phyloP scores from a whole-genome alignment of 2,113 vertebrate species.

The Oryzias javanicus region DNA sequence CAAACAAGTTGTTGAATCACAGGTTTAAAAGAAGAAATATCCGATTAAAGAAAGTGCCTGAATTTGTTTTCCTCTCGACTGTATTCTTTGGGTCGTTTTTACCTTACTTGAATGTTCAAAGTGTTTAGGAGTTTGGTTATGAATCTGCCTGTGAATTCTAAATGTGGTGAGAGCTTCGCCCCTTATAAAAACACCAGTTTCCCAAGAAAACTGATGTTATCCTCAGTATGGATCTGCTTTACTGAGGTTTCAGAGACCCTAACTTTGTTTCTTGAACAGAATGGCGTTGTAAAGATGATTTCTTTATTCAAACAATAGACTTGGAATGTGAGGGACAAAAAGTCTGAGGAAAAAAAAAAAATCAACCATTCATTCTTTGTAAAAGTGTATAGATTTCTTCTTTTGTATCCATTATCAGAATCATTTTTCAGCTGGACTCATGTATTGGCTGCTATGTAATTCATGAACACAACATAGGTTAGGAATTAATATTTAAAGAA shows the following conservation, averaged over 20 bases:
- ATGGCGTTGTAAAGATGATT: slow-evolving; percentile 56
- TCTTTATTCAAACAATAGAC: slow-evolving; percentile 82
- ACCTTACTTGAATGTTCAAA: slow-evolving; percentile 97
- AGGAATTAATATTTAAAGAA: slow-evolving; percentile 99
- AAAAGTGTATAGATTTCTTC: slow-evolving; percentile 90
- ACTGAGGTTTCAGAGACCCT: slow-evolving; percentile 56
- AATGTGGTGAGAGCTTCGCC: slow-evolving; percentile 63
- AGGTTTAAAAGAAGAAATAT: slow-evolving; percentile 77
- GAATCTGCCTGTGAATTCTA: slow-evolving; percentile 77
- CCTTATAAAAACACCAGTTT: slow-evolving; percentile 55
- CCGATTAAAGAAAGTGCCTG: slow-evolving; percentile 97
- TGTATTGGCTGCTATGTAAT: slow-evolving; percentile 99
- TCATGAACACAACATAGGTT: slow-evolving; percentile 98
- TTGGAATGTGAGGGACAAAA: slow-evolving; percentile 87
- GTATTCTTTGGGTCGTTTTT: slow-evolving; percentile 77
- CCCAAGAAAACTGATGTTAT: slow-evolving; percentile 51
- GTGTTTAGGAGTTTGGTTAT: slow-evolving; percentile 85
- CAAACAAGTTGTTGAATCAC: slow-evolving; percentile 77
- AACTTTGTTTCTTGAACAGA: slow-evolving; percentile 51
- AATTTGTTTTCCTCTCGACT: slow-evolving; percentile 88
- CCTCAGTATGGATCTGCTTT: slow-evolving; percentile 44
- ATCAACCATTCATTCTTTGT: slow-evolving; percentile 88
- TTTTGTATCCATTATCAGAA: slow-evolving; percentile 91
- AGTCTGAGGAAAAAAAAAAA: slow-evolving; percentile 77
- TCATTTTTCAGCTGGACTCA: slow-evolving; percentile 97